Evolutionary conservation across 2,113 vertebrate species (phyloP).

Genomic region (Colaptes auratus): DNA sequence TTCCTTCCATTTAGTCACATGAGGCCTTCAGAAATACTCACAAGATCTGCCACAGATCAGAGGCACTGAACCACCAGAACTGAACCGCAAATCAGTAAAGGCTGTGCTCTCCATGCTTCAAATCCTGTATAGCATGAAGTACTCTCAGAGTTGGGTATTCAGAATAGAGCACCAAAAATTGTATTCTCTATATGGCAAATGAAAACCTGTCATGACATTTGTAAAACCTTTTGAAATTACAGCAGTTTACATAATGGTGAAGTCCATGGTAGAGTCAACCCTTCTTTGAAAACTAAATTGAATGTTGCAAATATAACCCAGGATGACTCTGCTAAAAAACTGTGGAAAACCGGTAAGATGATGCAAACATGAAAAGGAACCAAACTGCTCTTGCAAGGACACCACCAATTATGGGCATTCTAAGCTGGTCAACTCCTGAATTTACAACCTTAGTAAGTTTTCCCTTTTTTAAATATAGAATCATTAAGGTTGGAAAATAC

Average conservation of each 20-base stretch:
- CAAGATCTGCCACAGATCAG: neutral
- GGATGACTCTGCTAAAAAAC: neutral
- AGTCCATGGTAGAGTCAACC: neutral
- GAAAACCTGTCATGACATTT: neutral
- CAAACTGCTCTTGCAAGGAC: neutral
- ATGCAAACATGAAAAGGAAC: neutral
- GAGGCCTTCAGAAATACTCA: neutral
- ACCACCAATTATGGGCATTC: neutral
- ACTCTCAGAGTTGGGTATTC: neutral
- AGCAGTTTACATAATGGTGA: neutral
- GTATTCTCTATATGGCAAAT: neutral
- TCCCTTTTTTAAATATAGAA: neutral
- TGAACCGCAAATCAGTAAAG: neutral
- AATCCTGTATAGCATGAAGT: neutral
- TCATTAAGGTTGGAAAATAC: too few species aligned
- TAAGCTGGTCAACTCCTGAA: neutral
- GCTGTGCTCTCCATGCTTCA: neutral
- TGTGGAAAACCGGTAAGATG: neutral
- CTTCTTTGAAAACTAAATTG: neutral
- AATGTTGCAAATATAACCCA: neutral
- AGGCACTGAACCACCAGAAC: neutral
- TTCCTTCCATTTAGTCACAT: neutral
- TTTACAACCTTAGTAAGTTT: neutral
- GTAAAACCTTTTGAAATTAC: conserved; percentile 4
- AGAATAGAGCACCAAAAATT: neutral